Evolutionary conservation across 2,113 vertebrate genomes (phyloP).

Genomic region (Willisornis vidua): DNA sequence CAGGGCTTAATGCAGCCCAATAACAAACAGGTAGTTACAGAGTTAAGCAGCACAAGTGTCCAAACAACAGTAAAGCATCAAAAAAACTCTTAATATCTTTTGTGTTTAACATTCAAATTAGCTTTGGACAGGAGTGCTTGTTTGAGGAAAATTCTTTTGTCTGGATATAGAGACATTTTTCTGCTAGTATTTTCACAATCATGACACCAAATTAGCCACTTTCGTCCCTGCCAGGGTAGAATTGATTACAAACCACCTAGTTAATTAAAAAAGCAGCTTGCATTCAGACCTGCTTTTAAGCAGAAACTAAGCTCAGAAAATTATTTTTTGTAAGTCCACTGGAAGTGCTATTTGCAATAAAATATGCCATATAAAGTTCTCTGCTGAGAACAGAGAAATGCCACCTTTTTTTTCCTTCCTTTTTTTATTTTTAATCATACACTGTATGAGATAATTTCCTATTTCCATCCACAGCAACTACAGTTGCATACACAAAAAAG

Average conservation of each 20-base stretch:
- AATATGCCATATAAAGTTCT: neutral
- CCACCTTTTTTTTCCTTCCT: neutral
- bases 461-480: neutral
- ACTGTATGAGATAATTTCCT: neutral
- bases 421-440: neutral
- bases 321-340: neutral
- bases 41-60: slow-evolving; percentile 18
- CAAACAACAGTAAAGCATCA: neutral
- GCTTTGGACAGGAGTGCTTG: neutral
- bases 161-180: neutral
- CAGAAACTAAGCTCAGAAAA: slow-evolving; percentile 15
- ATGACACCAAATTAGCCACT: slow-evolving; percentile 9
- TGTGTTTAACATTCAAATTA: slow-evolving; percentile 18
- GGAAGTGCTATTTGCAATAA: slow-evolving; percentile 23
- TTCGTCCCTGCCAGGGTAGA: neutral
- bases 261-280: slow-evolving; percentile 46
- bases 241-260: slow-evolving; percentile 32
- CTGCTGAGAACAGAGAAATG: neutral
- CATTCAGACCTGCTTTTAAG: slow-evolving; percentile 15
- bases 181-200: neutral
- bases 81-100: slow-evolving; percentile 1
- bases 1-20: neutral
- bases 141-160: slow-evolving; percentile 31
- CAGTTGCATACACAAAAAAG: neutral
- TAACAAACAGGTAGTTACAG: slow-evolving; percentile 51